Percentiles rank a stretch among this genome's conserved stretches.
These are phyloP conservation scores for Luperina testacea DNA, from an alignment of 2,888 invertebrate genomes.

Conservation along the genomic window DNA sequence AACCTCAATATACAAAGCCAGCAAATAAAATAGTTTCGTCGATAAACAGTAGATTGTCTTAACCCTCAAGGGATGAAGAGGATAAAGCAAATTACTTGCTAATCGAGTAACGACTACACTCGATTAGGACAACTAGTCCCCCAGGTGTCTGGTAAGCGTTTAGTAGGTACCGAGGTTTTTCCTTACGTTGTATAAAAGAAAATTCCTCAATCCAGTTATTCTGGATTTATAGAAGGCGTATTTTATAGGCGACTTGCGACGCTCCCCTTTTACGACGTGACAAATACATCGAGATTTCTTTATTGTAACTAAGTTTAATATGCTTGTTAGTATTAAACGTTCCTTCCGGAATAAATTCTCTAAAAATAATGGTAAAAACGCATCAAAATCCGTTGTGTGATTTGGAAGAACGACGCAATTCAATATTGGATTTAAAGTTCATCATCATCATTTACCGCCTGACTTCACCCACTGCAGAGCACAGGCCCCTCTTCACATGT, in stretches of 20 bases:
- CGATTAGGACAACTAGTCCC: slow-evolving; percentile 38
- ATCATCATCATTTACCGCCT: too few relatives aligned
- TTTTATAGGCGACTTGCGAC: not conserved
- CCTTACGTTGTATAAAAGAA: slow-evolving; percentile 3
- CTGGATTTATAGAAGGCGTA: too few relatives aligned
- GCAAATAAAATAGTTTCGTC: slow-evolving; percentile 13
- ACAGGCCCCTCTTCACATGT: too few relatives aligned
- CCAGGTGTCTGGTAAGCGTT: slow-evolving; percentile 36
- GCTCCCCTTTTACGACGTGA: not conserved
- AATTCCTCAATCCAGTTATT: not conserved
- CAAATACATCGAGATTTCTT: not conserved
- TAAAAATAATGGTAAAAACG: too few relatives aligned
- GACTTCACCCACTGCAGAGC: too few relatives aligned
- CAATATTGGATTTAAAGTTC: too few relatives aligned
- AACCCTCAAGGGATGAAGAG: slow-evolving; percentile 33
- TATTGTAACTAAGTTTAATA: too few relatives aligned
- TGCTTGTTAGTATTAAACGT: too few relatives aligned
- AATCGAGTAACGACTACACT: slow-evolving; percentile 30
- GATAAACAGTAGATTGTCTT: slow-evolving; percentile 37
- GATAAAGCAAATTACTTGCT: slow-evolving; percentile 21
- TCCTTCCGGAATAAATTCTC: too few relatives aligned
- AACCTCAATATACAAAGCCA: not conserved
- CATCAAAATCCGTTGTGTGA: too few relatives aligned
- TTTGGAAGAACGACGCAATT: too few relatives aligned
- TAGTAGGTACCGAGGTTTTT: not conserved